Percentiles rank a stretch among this genome's conserved stretches.
These are phyloP conservation scores for Megastigmus dorsalis DNA, from an alignment of 2,888 invertebrate species.

Conservation along the genomic window DNA sequence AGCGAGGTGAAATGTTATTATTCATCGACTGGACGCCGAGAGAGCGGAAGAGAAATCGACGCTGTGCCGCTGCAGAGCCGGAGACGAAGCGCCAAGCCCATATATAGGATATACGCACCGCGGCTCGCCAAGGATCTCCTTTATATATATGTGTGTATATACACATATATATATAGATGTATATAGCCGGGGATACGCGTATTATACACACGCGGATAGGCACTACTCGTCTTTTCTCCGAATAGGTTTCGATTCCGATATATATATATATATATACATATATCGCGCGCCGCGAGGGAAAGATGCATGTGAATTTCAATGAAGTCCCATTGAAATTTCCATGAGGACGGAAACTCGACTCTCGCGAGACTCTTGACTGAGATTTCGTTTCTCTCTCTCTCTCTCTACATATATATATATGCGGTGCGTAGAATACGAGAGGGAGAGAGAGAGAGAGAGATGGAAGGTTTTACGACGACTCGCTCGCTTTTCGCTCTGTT, in stretches of 20 bases:
- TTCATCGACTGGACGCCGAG: conserved; percentile 44
- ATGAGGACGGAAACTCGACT: conserved; percentile 25
- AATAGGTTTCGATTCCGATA: conserved; percentile 39
- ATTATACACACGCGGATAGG: no score
- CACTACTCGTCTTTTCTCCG: conserved; percentile 35
- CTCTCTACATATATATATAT: no score
- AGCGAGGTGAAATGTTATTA: conserved; percentile 33
- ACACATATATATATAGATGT: no score
- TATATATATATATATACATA: not conserved
- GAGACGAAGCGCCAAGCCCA: not conserved
- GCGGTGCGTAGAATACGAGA: no score
- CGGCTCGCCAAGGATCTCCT: not conserved
- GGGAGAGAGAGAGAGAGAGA: not conserved
- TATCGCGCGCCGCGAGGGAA: not conserved
- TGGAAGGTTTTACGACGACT: conserved; percentile 19
- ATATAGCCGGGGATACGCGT: no score
- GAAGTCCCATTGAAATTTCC: conserved; percentile 42
- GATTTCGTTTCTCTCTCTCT: no score
- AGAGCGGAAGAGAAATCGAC: conserved; percentile 13
- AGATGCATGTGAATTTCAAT: conserved; percentile 44
- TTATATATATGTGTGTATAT: no score
- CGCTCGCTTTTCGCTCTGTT: not conserved
- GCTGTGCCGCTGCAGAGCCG: no score
- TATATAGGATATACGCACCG: not conserved
- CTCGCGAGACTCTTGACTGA: conserved; percentile 9